These are phyloP conservation scores for Xerus inauris DNA, from an alignment of 2,113 vertebrate genomes.

Conservation along the genomic window DNA sequence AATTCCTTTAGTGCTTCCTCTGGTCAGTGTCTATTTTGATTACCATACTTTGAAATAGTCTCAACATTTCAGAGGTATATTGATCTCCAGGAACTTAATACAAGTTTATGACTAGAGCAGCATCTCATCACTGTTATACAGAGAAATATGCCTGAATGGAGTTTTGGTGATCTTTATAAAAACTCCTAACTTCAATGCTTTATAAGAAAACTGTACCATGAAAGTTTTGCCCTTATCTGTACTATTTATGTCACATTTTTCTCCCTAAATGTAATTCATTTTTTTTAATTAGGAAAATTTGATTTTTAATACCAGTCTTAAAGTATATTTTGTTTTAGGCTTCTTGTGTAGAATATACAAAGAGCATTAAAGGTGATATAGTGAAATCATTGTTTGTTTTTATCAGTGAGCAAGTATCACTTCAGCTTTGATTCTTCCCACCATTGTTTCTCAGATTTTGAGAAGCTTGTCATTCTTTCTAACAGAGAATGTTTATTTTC, in stretches of 20 bases:
- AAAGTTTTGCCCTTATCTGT: background rate
- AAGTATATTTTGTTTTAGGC: background rate
- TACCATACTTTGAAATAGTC: constrained; percentile 31
- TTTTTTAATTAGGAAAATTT: background rate
- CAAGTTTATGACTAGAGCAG: background rate
- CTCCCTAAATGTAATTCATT: background rate
- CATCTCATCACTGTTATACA: background rate
- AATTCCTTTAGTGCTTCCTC: background rate
- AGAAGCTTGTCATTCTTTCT: background rate
- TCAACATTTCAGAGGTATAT: constrained; percentile 42
- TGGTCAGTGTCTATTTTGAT: constrained; percentile 23
- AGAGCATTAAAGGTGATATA: background rate
- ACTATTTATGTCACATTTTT: background rate
- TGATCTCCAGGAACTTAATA: constrained; percentile 6
- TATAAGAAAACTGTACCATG: constrained; percentile 2
- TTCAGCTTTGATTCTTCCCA: background rate
- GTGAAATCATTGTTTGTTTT: background rate
- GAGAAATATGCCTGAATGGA: background rate
- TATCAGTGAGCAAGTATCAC: background rate
- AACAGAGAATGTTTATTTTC: background rate
- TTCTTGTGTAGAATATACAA: background rate
- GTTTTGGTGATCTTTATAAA: background rate
- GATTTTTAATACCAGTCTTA: background rate
- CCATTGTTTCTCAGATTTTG: background rate
- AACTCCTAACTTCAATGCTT: background rate